Evolutionary conservation across 1,140 invertebrate species (phyloP).

Genomic region (Bombyx mandarina): DNA sequence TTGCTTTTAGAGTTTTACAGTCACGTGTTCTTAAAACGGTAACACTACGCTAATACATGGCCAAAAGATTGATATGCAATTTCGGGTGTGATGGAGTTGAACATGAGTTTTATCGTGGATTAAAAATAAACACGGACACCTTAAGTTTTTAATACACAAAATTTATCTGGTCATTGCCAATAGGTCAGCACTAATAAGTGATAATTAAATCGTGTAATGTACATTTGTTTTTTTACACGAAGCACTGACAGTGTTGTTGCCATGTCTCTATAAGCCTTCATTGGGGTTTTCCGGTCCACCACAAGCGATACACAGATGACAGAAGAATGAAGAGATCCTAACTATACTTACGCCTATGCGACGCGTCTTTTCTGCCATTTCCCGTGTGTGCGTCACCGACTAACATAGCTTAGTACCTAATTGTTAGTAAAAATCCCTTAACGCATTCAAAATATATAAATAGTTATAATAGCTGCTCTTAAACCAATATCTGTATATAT

Average conservation of each 20-base stretch:
- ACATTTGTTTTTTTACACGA: too few species aligned
- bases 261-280: background rate
- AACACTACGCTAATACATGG: slow-evolving; percentile 55
- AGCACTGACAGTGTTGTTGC: background rate
- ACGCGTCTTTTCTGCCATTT: slow-evolving; percentile 20
- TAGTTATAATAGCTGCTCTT: slow-evolving; percentile 51
- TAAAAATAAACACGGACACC: too few species aligned
- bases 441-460: slow-evolving; percentile 69
- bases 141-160: too few species aligned
- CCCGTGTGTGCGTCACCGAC: slow-evolving; percentile 8
- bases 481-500: slow-evolving; percentile 52
- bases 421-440: slow-evolving; percentile 70
- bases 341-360: slow-evolving; percentile 14
- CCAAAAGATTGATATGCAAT: slow-evolving; percentile 59
- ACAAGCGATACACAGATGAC: background rate
- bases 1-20: slow-evolving; percentile 28
- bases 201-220: too few species aligned
- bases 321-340: slow-evolving; percentile 9
- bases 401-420: slow-evolving; percentile 61
- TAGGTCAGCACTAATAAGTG: too few species aligned
- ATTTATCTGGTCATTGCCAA: too few species aligned
- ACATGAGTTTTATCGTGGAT: background rate
- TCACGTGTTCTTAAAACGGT: slow-evolving; percentile 8
- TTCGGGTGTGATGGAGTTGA: slow-evolving; percentile 12
- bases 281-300: background rate